Evolutionary conservation across 2,113 vertebrate species (phyloP).

Genomic region (Brachypodius melanocephalos): DNA sequence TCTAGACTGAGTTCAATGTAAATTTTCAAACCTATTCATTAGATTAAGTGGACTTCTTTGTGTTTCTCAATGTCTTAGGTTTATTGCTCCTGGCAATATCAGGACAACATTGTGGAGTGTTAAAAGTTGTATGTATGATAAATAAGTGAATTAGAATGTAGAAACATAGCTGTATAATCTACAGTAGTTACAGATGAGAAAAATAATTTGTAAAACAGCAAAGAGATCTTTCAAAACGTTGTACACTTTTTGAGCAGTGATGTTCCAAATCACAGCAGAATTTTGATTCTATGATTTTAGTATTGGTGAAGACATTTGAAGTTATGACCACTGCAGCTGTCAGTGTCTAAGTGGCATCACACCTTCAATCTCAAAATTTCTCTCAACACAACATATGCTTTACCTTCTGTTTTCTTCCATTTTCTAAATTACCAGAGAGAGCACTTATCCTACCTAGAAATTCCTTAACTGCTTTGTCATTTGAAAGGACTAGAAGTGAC

Average conservation of each 20-base stretch:
- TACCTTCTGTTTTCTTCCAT: constrained; percentile 61
- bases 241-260: background rate
- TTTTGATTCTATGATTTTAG: constrained; percentile 9
- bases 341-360: constrained; percentile 51
- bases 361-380: constrained; percentile 35
- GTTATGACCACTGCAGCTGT: constrained; percentile 54
- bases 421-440: constrained; percentile 43
- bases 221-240: background rate
- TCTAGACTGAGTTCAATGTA: background rate
- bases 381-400: constrained; percentile 50
- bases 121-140: background rate
- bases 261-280: background rate
- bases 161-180: background rate
- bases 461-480: constrained; percentile 12
- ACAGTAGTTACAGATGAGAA: background rate
- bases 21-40: background rate
- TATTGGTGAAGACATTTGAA: constrained; percentile 19
- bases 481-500: background rate
- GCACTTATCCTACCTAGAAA: constrained; percentile 14
- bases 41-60: background rate
- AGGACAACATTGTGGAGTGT: background rate
- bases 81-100: background rate
- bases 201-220: background rate
- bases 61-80: background rate
- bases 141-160: background rate